Evolutionary conservation across 2,113 vertebrate genomes (phyloP).

Genomic region (Amphiprion percula): DNA sequence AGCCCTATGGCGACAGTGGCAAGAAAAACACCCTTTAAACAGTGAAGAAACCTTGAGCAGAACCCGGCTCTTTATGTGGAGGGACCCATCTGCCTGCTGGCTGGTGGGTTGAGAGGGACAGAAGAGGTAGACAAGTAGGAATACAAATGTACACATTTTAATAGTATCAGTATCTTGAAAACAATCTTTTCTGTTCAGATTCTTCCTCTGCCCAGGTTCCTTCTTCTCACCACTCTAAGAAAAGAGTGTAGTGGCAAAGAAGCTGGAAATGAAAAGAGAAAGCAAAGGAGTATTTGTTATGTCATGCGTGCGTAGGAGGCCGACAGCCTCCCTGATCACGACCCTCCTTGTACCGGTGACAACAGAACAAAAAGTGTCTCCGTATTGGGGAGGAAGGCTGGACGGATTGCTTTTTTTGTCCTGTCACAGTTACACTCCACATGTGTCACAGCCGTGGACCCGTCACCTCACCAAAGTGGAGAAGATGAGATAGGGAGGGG

Average conservation of each 20-base stretch:
- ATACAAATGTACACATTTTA: background rate
- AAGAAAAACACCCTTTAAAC: no score
- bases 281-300: constrained; percentile 55
- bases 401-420: constrained; percentile 66
- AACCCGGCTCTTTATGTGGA: no score
- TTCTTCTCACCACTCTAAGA: constrained; percentile 16
- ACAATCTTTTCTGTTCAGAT: background rate
- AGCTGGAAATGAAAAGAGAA: constrained; percentile 38
- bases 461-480: constrained; percentile 37
- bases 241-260: background rate
- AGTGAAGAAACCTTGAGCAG: no score
- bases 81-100: no score
- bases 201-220: background rate
- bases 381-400: constrained; percentile 51
- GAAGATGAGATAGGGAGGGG: constrained; percentile 39
- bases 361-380: constrained; percentile 36
- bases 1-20: no score
- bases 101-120: no score
- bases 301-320: constrained; percentile 48
- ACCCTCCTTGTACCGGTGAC: constrained; percentile 52
- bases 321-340: constrained; percentile 47
- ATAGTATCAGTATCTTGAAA: background rate
- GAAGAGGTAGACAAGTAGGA: background rate
- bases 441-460: constrained; percentile 60
- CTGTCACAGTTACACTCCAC: constrained; percentile 71